Evolutionary conservation across 2,113 vertebrate genomes (phyloP), one percentile per base, ranked within the genome.

Genomic region (Typhlomys cinereus): DNA sequence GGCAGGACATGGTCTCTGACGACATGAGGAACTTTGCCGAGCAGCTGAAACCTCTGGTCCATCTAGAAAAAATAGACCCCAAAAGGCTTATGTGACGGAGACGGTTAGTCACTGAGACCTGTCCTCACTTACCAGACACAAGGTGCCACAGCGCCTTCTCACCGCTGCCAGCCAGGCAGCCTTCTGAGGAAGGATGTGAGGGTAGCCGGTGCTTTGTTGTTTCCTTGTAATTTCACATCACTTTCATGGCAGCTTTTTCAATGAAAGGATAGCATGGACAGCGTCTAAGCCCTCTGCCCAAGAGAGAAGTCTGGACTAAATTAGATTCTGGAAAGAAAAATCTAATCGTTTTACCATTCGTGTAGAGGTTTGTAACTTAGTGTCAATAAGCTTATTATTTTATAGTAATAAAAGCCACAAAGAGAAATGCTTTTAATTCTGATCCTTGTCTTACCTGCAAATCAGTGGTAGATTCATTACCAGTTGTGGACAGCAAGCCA

Each of bases 1-100:
- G 98, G 12, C 98, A 98, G 94, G 98, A 98, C 3, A 6, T 98
- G 0, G 98, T 98, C 39, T 99, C 99, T 4, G 99, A 99, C 64
- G 99, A 99, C 96, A 99, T 99, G 99, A 98, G 99, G 94, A 99
- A 98, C 97, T 99, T 99, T 95, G 99, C 99, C 0, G 99, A 99
- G 97, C 99, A 99, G 52, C 98, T 99, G 23, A 99, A 99, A 92
- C 99, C 99, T 34, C 97, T 99, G 10, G 99, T 99, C 52, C 99
- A 99, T 87, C 97, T 99, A 54, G 99, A 99, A 95, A 99, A 99
- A 97, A 99, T 99, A 75, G 99, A 99, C 93, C 99, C 99, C 48
- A 99, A 99, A 95, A 98, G 99, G 94, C 98, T 99, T 23, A 98
- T 98, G 98, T 98, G 96, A 98, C 5, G 17, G 31, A 64, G 57